These are phyloP conservation scores for Polyodon spathula DNA, from an alignment of 2,113 vertebrate genomes.

Conservation along the genomic window DNA sequence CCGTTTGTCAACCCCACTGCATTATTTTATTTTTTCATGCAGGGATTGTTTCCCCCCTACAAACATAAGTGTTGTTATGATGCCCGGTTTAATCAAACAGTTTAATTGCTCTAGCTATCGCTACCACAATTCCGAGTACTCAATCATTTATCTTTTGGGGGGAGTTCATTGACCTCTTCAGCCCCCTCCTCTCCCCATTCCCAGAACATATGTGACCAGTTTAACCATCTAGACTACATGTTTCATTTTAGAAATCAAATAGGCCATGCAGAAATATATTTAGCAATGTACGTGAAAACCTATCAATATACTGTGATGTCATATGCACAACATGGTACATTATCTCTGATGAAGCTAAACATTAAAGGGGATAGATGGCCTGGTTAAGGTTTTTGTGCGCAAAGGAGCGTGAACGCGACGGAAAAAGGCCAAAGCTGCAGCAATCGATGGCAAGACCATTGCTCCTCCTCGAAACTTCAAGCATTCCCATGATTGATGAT, in stretches of 20 bases:
- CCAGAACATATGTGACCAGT: slow-evolving; percentile 38
- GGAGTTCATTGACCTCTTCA: slow-evolving; percentile 80
- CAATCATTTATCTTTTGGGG: slow-evolving; percentile 67
- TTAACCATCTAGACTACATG: slow-evolving; percentile 50
- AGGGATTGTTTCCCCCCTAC: slow-evolving; percentile 71
- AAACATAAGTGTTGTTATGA: slow-evolving; percentile 87
- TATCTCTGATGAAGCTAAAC: slow-evolving; percentile 71
- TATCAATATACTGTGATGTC: slow-evolving; percentile 53
- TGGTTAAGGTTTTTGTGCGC: slow-evolving; percentile 71
- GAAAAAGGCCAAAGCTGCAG: slow-evolving; percentile 58
- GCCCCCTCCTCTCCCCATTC: slow-evolving; percentile 55
- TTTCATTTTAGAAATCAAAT: slow-evolving; percentile 52
- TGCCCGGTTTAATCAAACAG: slow-evolving; percentile 86
- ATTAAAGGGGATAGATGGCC: slow-evolving; percentile 65
- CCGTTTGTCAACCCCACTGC: slow-evolving; percentile 70
- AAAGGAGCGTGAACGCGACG: slow-evolving; percentile 53
- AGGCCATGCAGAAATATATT: slow-evolving; percentile 46
- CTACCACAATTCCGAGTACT: slow-evolving; percentile 73
- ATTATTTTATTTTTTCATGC: slow-evolving; percentile 69
- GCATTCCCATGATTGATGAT: slow-evolving; percentile 87
- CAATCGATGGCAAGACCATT: slow-evolving; percentile 77
- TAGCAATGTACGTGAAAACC: slow-evolving; percentile 48
- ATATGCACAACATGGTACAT: slow-evolving; percentile 52
- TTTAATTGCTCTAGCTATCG: slow-evolving; percentile 77
- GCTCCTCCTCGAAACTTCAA: slow-evolving; percentile 90